Conservation (phyloP, 2,113 vertebrate species). For the Ptychochromis oligacanthus region DNA sequence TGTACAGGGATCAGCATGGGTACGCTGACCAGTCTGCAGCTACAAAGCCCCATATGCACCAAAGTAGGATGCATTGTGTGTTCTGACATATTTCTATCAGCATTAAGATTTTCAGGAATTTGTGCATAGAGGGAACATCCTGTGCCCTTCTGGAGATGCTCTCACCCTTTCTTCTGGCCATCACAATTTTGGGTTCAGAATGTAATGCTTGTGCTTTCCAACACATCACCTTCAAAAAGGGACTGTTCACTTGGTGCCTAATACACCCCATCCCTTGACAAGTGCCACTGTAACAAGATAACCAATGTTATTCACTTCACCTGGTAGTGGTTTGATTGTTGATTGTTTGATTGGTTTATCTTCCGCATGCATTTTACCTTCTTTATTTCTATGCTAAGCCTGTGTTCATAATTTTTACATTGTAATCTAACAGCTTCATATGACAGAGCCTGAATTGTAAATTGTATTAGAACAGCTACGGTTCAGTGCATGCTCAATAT, state of each 20-base stretch:
- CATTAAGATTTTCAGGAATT: background rate
- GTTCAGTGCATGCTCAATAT: background rate
- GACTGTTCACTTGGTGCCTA: background rate
- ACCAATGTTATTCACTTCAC: background rate
- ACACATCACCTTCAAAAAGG: background rate
- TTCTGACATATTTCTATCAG: background rate
- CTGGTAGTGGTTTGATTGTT: background rate
- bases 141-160: background rate
- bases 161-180: background rate
- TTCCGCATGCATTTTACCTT: background rate
- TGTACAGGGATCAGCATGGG: background rate
- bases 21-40: background rate
- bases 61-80: background rate
- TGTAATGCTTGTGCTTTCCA: rapidly evolving
- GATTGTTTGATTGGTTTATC: background rate
- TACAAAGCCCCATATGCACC: background rate
- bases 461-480: background rate
- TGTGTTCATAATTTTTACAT: background rate
- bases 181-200: background rate
- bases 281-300: background rate
- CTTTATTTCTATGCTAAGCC: background rate
- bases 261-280: background rate
- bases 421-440: background rate
- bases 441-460: background rate
- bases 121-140: background rate